Percentiles rank a stretch among this genome's conserved stretches.
Evolutionary conservation across 2,888 invertebrate genomes (phyloP).

Genomic region (Lutraria lutraria): DNA sequence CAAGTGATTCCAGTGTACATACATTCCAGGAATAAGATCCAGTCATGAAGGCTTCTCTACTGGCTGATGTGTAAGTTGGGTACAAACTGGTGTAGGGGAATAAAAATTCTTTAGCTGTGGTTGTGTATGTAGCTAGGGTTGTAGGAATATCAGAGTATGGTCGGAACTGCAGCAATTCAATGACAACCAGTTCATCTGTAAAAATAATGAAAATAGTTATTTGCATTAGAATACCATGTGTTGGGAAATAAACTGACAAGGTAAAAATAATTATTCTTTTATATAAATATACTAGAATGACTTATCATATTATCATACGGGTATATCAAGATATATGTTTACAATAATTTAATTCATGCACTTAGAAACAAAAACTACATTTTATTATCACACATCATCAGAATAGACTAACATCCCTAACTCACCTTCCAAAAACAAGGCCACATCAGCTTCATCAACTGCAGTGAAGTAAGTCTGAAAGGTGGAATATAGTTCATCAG

Average conservation of each 20-base stretch:
- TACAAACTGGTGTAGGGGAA: conserved; percentile 19
- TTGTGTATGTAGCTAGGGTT: conserved; percentile 16
- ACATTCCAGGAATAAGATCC: conserved; percentile 13
- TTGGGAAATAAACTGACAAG: background rate
- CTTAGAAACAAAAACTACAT: background rate
- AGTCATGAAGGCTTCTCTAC: conserved; percentile 12
- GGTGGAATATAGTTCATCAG: background rate
- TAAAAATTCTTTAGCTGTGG: conserved; percentile 14
- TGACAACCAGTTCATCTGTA: conserved; percentile 2
- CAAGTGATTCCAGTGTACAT: no score
- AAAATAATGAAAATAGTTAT: background rate
- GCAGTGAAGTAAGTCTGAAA: conserved; percentile 23
- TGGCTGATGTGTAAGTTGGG: conserved; percentile 20
- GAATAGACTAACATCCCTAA: background rate
- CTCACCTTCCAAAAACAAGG: conserved; percentile 16
- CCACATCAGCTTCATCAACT: conserved; percentile 11
- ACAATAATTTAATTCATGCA: no score
- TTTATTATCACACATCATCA: background rate
- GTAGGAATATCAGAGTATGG: conserved; percentile 10
- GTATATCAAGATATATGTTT: background rate
- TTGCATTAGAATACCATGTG: background rate
- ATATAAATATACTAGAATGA: background rate
- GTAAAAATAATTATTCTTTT: background rate
- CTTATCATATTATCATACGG: background rate
- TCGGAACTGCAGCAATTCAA: background rate